Conservation (phyloP, 2,888 invertebrate species). For the Chrysina gloriosa region DNA sequence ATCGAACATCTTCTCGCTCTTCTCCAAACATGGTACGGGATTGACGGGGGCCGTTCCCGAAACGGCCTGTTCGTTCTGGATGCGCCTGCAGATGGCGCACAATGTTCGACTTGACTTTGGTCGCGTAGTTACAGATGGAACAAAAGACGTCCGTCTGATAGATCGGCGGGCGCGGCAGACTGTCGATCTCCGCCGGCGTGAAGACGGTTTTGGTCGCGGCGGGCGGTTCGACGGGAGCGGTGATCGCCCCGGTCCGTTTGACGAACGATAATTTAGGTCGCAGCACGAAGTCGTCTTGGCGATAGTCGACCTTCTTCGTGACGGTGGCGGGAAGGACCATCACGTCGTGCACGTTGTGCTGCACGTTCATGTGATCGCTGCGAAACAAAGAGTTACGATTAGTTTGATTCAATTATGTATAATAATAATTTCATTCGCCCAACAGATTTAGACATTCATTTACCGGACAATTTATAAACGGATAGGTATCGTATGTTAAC, state of each 20-base stretch:
- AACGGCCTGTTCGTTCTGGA: conserved; percentile 68
- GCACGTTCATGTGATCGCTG: conserved; percentile 67
- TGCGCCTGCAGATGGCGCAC: conserved; percentile 78
- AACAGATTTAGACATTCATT: no score
- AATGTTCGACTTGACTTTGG: conserved; percentile 74
- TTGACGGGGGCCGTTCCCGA: conserved; percentile 80
- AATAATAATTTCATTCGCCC: no score
- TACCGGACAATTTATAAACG: no score
- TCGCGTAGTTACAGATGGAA: conserved; percentile 73
- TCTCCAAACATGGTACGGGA: conserved; percentile 83
- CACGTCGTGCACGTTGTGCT: conserved; percentile 65
- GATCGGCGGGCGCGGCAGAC: conserved; percentile 74
- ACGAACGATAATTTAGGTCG: conserved; percentile 58
- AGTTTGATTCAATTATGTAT: not conserved
- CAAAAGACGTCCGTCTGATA: conserved; percentile 73
- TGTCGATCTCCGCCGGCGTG: conserved; percentile 72
- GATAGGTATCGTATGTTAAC: no score
- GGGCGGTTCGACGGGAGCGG: not conserved
- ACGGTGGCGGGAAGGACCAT: conserved; percentile 65
- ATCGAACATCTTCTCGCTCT: conserved; percentile 84
- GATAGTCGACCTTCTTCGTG: conserved; percentile 64
- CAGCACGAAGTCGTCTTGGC: conserved; percentile 66
- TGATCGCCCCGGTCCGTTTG: not conserved
- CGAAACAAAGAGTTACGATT: conserved; percentile 23
- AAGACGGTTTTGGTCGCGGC: conserved; percentile 54